Conservation (phyloP, 2,888 invertebrate genomes). For the Epinotia nisella region DNA sequence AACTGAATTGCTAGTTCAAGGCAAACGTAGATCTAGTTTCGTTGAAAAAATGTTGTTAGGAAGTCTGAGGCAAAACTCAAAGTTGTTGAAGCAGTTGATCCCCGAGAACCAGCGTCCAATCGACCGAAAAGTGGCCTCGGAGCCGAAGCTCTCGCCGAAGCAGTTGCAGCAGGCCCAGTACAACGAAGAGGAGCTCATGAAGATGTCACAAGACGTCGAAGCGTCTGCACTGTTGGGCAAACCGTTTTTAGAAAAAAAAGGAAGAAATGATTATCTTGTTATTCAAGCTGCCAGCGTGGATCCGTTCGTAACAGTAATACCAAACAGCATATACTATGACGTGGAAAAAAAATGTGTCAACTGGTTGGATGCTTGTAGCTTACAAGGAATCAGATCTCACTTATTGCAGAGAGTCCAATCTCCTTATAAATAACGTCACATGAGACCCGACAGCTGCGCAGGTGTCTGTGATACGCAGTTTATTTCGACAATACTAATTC, state of each 20-base stretch:
- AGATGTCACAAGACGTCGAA: slow-evolving; percentile 50
- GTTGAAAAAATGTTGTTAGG: slow-evolving; percentile 5
- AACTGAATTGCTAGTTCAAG: neutral
- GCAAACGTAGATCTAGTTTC: neutral
- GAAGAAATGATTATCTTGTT: slow-evolving; percentile 68
- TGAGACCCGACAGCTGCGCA: neutral
- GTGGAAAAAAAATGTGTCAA: slow-evolving; percentile 73
- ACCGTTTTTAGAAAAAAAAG: slow-evolving; percentile 61
- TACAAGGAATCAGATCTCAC: slow-evolving; percentile 62
- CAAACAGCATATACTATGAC: slow-evolving; percentile 69
- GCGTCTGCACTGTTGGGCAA: slow-evolving; percentile 58
- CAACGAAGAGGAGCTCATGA: slow-evolving; percentile 54
- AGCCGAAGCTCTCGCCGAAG: neutral
- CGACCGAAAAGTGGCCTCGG: neutral
- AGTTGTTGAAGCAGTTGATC: neutral
- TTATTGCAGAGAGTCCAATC: slow-evolving; percentile 57
- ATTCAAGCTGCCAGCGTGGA: slow-evolving; percentile 56
- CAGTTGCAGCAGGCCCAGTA: slow-evolving; percentile 7
- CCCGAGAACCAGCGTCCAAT: neutral
- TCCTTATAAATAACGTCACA: slow-evolving; percentile 50
- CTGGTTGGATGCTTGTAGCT: slow-evolving; percentile 73
- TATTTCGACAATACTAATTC: neutral
- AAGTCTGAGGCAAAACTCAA: neutral
- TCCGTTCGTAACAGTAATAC: slow-evolving; percentile 67
- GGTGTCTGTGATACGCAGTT: neutral